phyloP scores from a whole-genome alignment of 2,888 invertebrate genomes.

The Eremobia ochroleuca region DNA sequence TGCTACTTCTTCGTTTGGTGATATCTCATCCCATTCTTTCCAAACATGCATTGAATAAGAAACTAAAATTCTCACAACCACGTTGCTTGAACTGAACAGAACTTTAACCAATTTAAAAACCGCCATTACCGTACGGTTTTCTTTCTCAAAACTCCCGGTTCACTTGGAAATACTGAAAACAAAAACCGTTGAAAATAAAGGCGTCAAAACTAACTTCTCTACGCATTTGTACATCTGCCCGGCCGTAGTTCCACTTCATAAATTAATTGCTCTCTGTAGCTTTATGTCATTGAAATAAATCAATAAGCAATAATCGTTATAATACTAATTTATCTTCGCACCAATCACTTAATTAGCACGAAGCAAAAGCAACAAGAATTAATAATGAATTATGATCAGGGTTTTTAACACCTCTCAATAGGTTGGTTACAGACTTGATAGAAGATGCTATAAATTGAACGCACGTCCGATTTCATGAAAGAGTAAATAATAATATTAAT shows the following conservation, averaged over 20 bases:
- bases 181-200: conserved; percentile 8
- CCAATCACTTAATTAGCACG: conserved; percentile 83
- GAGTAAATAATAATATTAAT: no score
- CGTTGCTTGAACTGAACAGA: background rate
- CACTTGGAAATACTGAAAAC: background rate
- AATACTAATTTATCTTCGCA: conserved; percentile 77
- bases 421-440: conserved; percentile 39
- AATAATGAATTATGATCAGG: conserved; percentile 72
- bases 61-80: background rate
- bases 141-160: background rate
- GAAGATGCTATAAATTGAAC: conserved; percentile 9
- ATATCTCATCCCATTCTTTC: no score
- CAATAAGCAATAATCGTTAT: conserved; percentile 80
- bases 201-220: background rate
- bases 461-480: no score
- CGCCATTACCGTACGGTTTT: background rate
- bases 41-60: no score
- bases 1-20: background rate
- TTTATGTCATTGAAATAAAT: conserved; percentile 75
- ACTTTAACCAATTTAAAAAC: background rate
- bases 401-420: conserved; percentile 64
- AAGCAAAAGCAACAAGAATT: conserved; percentile 80
- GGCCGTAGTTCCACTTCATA: conserved; percentile 36
- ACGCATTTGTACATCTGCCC: conserved; percentile 18
- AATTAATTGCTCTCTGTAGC: conserved; percentile 45